Evolutionary conservation across 2,113 vertebrate species (phyloP).

Genomic region (Ursus arctos): DNA sequence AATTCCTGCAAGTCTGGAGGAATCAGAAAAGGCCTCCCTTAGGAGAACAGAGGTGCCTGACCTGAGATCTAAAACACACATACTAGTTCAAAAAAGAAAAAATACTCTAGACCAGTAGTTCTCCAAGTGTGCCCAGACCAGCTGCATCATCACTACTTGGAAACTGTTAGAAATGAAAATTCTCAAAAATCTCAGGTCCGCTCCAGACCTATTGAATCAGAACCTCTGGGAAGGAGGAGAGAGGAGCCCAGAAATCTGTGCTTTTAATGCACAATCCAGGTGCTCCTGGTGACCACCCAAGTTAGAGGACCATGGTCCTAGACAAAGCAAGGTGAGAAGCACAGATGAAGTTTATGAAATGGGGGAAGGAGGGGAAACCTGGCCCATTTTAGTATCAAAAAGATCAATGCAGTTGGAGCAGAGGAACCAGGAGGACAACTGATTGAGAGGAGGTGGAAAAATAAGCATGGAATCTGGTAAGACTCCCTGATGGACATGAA

Average conservation of each 20-base stretch:
- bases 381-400: neutral
- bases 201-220: neutral
- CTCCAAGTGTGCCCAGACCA: neutral
- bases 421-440: neutral
- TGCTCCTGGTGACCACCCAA: neutral
- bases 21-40: neutral
- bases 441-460: neutral
- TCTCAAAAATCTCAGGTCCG: neutral
- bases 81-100: neutral
- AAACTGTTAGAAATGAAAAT: conserved; percentile 7
- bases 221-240: neutral
- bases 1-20: neutral
- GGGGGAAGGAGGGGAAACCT: neutral
- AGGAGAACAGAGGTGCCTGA: neutral
- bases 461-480: neutral
- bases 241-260: neutral
- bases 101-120: neutral
- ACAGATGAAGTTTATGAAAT: neutral
- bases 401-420: too few relatives aligned
- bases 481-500: neutral
- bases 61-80: neutral
- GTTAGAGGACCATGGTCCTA: neutral
- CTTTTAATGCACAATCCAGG: neutral
- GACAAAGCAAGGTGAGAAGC: neutral
- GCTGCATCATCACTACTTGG: neutral